A percentile compares a stretch with the other conserved stretches of the same genome.
phyloP scores from a whole-genome alignment of 2,888 invertebrate species.

The Diloba caeruleocephala region DNA sequence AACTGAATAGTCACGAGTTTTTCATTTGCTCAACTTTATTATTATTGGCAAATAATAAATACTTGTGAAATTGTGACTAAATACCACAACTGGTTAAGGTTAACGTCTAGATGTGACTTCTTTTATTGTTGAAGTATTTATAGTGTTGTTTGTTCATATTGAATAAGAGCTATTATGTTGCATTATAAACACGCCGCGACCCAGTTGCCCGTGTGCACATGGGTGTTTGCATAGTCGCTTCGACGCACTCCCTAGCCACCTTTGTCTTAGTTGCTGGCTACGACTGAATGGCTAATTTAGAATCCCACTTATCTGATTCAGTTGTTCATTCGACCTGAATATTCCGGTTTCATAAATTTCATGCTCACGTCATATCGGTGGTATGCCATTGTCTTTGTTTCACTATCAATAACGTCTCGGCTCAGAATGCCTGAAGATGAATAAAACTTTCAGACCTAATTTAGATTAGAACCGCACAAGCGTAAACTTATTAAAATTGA shows the following conservation, averaged over 20 bases:
- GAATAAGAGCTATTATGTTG: conserved; percentile 74
- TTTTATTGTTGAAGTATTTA: conserved; percentile 37
- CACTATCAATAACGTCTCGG: conserved; percentile 56
- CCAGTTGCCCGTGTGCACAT: conserved; percentile 73
- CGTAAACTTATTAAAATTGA: conserved; percentile 64
- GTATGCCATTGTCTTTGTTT: conserved; percentile 76
- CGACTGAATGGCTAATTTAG: conserved; percentile 82
- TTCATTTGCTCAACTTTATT: conserved; percentile 61
- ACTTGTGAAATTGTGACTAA: conserved; percentile 41
- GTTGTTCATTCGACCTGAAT: conserved; percentile 84
- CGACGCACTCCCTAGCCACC: conserved; percentile 77
- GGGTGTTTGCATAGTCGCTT: conserved; percentile 79
- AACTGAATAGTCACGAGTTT: conserved; percentile 74
- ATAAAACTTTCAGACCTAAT: conserved; percentile 60
- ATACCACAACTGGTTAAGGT: conserved; percentile 49
- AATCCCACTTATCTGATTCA: conserved; percentile 83
- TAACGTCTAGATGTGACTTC: conserved; percentile 32
- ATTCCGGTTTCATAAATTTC: conserved; percentile 79
- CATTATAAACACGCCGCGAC: conserved; percentile 75
- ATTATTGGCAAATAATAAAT: conserved; percentile 63
- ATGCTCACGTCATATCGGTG: conserved; percentile 70
- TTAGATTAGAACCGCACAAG: conserved; percentile 50
- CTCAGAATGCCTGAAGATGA: conserved; percentile 54
- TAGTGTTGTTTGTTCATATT: conserved; percentile 64
- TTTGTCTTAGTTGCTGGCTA: conserved; percentile 77